A percentile compares a stretch with the other conserved stretches of the same genome.
These are phyloP conservation scores for Mylabris phalerata DNA, from an alignment of 1,140 invertebrate species.

Conservation along the genomic window DNA sequence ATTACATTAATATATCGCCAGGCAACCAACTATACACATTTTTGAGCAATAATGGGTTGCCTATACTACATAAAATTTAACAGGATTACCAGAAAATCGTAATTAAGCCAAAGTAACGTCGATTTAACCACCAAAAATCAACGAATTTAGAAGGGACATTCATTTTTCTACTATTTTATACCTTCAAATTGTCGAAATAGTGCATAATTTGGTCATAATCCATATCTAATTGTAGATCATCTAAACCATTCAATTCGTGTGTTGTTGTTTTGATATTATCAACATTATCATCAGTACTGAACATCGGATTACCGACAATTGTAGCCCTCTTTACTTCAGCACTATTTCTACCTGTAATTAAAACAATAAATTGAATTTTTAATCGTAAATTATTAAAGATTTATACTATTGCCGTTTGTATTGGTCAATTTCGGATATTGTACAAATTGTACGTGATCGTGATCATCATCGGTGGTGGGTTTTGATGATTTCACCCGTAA, in stretches of 20 bases:
- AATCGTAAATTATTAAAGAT: not conserved
- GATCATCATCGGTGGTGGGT: constrained; percentile 10
- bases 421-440: constrained; percentile 35
- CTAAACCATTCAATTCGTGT: constrained; percentile 56
- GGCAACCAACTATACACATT: too few species aligned
- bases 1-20: too few species aligned
- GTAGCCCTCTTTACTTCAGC: constrained; percentile 72
- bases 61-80: too few species aligned
- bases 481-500: constrained; percentile 13
- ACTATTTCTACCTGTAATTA: constrained; percentile 42
- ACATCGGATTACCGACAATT: constrained; percentile 84
- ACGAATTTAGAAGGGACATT: too few species aligned
- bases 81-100: too few species aligned
- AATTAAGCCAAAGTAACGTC: too few species aligned
- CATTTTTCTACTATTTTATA: constrained; percentile 29
- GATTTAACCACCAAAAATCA: too few species aligned
- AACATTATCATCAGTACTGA: constrained; percentile 46
- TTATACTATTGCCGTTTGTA: constrained; percentile 20
- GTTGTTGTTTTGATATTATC: constrained; percentile 40
- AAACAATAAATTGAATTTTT: not conserved
- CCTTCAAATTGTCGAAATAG: constrained; percentile 96
- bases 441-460: constrained; percentile 37
- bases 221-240: constrained; percentile 80
- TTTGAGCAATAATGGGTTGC: too few species aligned
- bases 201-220: constrained; percentile 96